Conservation (phyloP, 2,797 vertebrate genomes). For the Aythya fuligula region DNA sequence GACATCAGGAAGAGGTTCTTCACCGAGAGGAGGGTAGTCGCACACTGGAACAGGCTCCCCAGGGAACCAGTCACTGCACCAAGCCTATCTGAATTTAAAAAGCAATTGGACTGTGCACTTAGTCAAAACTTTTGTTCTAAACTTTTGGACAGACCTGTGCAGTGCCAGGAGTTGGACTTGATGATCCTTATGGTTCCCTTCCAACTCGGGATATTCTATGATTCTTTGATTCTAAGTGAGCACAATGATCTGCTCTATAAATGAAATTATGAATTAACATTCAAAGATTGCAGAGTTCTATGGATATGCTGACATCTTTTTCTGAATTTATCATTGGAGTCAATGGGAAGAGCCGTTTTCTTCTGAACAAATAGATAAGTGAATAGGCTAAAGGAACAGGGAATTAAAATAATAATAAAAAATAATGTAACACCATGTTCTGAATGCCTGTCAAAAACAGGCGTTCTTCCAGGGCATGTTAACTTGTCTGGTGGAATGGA, state of each 20-base stretch:
- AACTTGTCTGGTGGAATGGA: constrained; percentile 36
- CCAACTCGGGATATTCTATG: too few species aligned
- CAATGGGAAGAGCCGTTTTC: not conserved
- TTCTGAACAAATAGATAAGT: constrained; percentile 21
- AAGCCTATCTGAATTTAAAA: too few species aligned
- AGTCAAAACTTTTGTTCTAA: too few species aligned
- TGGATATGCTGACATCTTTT: not conserved
- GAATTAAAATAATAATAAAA: not conserved
- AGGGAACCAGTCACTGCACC: too few species aligned
- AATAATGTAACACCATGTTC: not conserved
- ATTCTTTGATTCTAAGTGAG: too few species aligned
- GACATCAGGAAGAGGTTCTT: too few species aligned
- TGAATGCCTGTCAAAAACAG: constrained; percentile 34
- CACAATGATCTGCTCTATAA: not conserved
- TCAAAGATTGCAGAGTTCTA: not conserved
- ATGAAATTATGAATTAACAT: not conserved
- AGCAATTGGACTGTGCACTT: too few species aligned
- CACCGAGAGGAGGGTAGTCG: too few species aligned
- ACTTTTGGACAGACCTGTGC: too few species aligned
- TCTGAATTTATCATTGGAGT: not conserved
- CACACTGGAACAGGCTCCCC: too few species aligned
- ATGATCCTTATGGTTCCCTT: too few species aligned
- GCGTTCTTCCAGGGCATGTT: constrained; percentile 60
- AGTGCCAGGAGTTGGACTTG: too few species aligned
- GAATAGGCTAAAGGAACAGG: constrained; percentile 44